Evolutionary conservation across 2,797 vertebrate species (phyloP), one percentile per base, ranked within the genome.

Genomic region (Pygocentrus nattereri): DNA sequence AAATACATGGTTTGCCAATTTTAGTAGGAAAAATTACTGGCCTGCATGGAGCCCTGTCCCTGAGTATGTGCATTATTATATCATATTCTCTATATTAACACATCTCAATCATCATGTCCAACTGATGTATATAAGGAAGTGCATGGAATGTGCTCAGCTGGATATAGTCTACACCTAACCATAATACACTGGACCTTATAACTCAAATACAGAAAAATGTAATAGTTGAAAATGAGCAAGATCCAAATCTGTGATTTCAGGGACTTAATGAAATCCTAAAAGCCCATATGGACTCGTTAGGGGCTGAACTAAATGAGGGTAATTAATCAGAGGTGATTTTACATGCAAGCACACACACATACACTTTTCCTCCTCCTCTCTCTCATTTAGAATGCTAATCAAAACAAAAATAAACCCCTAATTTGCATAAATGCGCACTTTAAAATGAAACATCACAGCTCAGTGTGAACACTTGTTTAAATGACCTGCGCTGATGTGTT

Each of bases 251-350:
- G 38, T 58, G 62, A 18, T 69, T 75, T 75, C 75, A 81, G 69
- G 41, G 47, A 27, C 16, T 11, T 50, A 67, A 61, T 34, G 30
- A 76, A 79, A 83, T 71, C 58, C 74, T 78, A 65, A 72, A 85
- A 79, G 23, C 70, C 77, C 78, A 85, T 68, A 79, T 49, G 25
- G 72, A 65, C 68, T 62, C 47, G 62, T 79, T 76, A 73, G 49
- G 70, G 70, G 30, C n/a, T 13, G n/a, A 44, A 62, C 31, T 30
- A 82, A 82, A 84, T 82, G 62, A 77, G 62, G 83, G 79, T 30
- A 71, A 85, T 87, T 85, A 71, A 83, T 87, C 79, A 79, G 41
- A 50, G 67, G 61, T 81, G 81, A 87, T 81, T 81, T 78, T 65
- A 54, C n/a, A 62, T 21, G 18, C n/a, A 38, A 61, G 34, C 49